A percentile compares a stretch with the other conserved stretches of the same genome.
Evolutionary conservation across 2,888 invertebrate genomes (phyloP).

Genomic region (Sminthurinus aureus): DNA sequence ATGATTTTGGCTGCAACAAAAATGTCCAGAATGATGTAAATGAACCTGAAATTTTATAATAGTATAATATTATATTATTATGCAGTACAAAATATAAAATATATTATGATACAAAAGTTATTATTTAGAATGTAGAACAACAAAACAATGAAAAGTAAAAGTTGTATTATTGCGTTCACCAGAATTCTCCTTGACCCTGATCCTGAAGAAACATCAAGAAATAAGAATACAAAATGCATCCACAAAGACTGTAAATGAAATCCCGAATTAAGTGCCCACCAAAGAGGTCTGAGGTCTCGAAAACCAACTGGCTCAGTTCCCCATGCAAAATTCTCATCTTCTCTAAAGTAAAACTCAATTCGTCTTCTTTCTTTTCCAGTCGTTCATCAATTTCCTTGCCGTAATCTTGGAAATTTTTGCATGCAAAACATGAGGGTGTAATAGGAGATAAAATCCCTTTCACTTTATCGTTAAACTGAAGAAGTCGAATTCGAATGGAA

Average conservation of each 20-base stretch:
- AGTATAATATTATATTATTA: no score
- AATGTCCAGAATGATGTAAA: slow-evolving; percentile 46
- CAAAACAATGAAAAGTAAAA: no score
- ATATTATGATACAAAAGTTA: no score
- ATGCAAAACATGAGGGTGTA: slow-evolving; percentile 48
- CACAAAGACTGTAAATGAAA: slow-evolving; percentile 46
- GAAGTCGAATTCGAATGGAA: slow-evolving; percentile 47
- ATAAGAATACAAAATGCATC: slow-evolving; percentile 51
- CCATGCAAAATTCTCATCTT: slow-evolving; percentile 53
- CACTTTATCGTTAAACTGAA: slow-evolving; percentile 52
- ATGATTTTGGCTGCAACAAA: slow-evolving; percentile 49
- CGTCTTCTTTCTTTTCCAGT: slow-evolving; percentile 33
- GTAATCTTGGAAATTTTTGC: slow-evolving; percentile 49
- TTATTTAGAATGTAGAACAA: no score
- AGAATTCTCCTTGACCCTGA: slow-evolving; percentile 33
- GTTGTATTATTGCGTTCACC: no score
- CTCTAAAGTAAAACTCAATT: slow-evolving; percentile 48
- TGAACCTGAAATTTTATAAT: no score
- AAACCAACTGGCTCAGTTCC: slow-evolving; percentile 46
- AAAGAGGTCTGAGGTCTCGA: slow-evolving; percentile 51
- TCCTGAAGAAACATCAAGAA: slow-evolving; percentile 42
- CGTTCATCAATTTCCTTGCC: slow-evolving; percentile 49
- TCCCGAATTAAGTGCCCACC: slow-evolving; percentile 54
- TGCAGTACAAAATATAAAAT: no score
- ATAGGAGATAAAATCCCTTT: slow-evolving; percentile 39